Percentiles rank a stretch among this genome's conserved stretches.
Conservation (phyloP, 1,140 invertebrate genomes). For the Cryptotermes secundus region DNA sequence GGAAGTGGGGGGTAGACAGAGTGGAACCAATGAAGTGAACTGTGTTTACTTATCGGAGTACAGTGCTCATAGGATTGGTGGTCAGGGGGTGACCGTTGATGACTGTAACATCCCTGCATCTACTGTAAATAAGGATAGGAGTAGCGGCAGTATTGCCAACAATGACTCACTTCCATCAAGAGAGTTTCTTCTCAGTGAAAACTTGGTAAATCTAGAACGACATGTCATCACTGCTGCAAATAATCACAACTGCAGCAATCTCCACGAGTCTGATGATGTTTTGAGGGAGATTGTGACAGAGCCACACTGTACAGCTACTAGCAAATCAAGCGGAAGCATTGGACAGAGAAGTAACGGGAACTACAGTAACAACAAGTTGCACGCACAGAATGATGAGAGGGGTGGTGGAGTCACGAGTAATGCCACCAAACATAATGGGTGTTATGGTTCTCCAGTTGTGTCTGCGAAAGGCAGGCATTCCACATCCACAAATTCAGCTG, state of each 20-base stretch:
- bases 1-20: background rate
- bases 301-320: slow-evolving; percentile 23
- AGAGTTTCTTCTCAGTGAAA: slow-evolving; percentile 51
- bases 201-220: slow-evolving; percentile 44
- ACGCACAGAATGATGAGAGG: background rate
- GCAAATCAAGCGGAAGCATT: slow-evolving; percentile 25
- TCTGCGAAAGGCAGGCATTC: background rate
- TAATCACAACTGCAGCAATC: background rate
- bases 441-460: background rate
- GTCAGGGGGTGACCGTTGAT: background rate
- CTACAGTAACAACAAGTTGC: background rate
- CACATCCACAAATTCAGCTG: background rate
- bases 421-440: background rate
- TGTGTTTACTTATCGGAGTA: background rate
- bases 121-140: slow-evolving; percentile 32
- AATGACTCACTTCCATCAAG: slow-evolving; percentile 38
- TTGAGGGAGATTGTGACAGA: background rate
- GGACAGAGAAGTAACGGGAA: slow-evolving; percentile 1
- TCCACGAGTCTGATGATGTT: background rate
- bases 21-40: background rate
- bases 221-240: slow-evolving; percentile 37
- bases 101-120: slow-evolving; percentile 23
- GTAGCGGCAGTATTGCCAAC: slow-evolving; percentile 31
- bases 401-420: background rate
- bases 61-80: background rate